Evolutionary conservation across 2,113 vertebrate genomes (phyloP).

Genomic region (Osmerus mordax): DNA sequence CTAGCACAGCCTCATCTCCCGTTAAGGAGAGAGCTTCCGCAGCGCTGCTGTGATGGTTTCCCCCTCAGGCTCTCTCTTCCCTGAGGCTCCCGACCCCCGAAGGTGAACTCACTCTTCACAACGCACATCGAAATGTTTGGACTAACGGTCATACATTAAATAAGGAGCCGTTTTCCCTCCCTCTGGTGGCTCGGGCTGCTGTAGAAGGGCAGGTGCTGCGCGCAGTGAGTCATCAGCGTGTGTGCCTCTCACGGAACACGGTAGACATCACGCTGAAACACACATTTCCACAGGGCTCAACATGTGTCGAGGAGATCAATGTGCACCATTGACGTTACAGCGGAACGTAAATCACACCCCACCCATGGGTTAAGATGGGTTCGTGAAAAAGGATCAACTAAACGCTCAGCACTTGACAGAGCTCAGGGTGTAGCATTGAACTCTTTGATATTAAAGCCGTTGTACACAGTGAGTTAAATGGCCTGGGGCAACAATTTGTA

Average conservation of each 20-base stretch:
- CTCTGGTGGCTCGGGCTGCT: not conserved
- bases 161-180: constrained; percentile 25
- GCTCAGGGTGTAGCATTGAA: no score
- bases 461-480: no score
- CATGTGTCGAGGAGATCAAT: not conserved
- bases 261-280: not conserved
- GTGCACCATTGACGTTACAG: no score
- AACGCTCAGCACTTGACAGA: no score
- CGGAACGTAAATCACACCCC: no score
- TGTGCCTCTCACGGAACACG: not conserved
- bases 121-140: constrained; percentile 14
- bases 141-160: constrained; percentile 38
- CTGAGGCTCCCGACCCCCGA: constrained; percentile 41
- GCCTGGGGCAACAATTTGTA: no score
- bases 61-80: constrained; percentile 28
- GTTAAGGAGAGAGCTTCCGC: no score
- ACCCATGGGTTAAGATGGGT: no score
- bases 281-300: not conserved
- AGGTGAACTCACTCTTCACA: constrained; percentile 58
- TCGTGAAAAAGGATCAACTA: no score
- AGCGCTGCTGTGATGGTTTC: not conserved
- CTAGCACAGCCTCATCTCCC: no score
- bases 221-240: not conserved
- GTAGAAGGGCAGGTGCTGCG: no score
- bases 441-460: no score